phyloP scores from a whole-genome alignment of 2,888 invertebrate species.

The Athrips mouffetella region DNA sequence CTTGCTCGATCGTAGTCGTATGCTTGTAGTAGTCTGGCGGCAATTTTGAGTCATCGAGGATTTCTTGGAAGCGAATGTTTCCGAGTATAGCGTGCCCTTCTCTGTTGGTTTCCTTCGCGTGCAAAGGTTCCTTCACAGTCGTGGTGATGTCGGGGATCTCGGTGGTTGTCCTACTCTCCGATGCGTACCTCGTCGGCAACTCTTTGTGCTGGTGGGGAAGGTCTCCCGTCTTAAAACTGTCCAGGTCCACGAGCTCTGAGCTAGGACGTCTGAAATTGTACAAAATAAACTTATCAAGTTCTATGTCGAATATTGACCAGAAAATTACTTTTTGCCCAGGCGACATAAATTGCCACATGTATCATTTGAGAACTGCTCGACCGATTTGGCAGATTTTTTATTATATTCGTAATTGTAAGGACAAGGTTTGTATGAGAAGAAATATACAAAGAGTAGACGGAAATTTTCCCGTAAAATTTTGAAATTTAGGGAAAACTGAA shows the following conservation, averaged over 20 bases:
- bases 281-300: neutral
- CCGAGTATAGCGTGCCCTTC: conserved; percentile 65
- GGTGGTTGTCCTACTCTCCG: conserved; percentile 71
- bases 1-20: conserved; percentile 62
- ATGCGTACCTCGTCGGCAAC: conserved; percentile 63
- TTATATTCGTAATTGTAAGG: too few species aligned
- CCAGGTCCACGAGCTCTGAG: conserved; percentile 88
- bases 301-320: neutral
- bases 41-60: conserved; percentile 63
- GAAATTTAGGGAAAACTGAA: neutral
- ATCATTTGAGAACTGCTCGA: too few species aligned
- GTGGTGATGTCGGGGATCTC: conserved; percentile 73
- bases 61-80: conserved; percentile 59
- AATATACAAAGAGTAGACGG: conserved; percentile 5
- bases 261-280: conserved; percentile 81
- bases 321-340: too few species aligned
- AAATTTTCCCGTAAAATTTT: neutral
- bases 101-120: conserved; percentile 52
- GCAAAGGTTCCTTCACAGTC: conserved; percentile 45
- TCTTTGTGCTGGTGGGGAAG: conserved; percentile 76
- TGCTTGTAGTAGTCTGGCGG: conserved; percentile 57
- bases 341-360: too few species aligned
- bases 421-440: conserved; percentile 1
- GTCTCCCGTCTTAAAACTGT: conserved; percentile 86
- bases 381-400: too few species aligned